Conservation (phyloP, 1,140 invertebrate genomes). For the Cyclina sinensis region DNA sequence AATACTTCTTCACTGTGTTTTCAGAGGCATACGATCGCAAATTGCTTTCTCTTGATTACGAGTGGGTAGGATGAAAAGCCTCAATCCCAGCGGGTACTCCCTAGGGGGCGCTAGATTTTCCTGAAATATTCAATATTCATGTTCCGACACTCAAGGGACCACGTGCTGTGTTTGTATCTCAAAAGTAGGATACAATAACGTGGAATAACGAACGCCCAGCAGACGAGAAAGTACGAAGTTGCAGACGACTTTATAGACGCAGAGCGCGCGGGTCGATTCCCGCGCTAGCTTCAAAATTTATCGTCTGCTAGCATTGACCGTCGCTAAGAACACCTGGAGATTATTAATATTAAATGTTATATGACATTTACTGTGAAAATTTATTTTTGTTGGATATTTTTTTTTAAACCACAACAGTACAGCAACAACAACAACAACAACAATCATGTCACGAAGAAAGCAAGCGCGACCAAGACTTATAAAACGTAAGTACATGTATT, state of each 20-base stretch:
- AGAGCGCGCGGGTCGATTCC: constrained; percentile 53
- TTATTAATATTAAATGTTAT: background rate
- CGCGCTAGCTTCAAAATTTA: constrained; percentile 29
- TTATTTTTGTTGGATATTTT: constrained; percentile 11
- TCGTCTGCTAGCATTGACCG: constrained; percentile 34
- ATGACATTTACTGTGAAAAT: background rate
- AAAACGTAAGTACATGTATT: constrained; percentile 79
- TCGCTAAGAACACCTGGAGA: constrained; percentile 28
- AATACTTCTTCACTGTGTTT: constrained; percentile 66
- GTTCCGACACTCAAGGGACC: constrained; percentile 50
- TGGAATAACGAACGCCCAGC: constrained; percentile 58
- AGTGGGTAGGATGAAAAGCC: constrained; percentile 58
- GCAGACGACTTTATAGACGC: constrained; percentile 61
- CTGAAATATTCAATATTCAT: constrained; percentile 67
- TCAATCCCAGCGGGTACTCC: constrained; percentile 41
- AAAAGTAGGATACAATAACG: constrained; percentile 62
- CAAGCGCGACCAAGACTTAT: constrained; percentile 78
- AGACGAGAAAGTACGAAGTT: constrained; percentile 12
- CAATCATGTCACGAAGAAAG: constrained; percentile 77
- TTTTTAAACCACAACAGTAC: too few species aligned
- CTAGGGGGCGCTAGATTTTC: constrained; percentile 52
- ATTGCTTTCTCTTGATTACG: constrained; percentile 63
- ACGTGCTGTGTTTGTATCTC: constrained; percentile 61
- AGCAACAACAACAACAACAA: background rate
- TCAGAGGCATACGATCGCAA: constrained; percentile 62